These are phyloP conservation scores for Bombus confusus DNA, from an alignment of 1,140 invertebrate genomes.

Conservation along the genomic window DNA sequence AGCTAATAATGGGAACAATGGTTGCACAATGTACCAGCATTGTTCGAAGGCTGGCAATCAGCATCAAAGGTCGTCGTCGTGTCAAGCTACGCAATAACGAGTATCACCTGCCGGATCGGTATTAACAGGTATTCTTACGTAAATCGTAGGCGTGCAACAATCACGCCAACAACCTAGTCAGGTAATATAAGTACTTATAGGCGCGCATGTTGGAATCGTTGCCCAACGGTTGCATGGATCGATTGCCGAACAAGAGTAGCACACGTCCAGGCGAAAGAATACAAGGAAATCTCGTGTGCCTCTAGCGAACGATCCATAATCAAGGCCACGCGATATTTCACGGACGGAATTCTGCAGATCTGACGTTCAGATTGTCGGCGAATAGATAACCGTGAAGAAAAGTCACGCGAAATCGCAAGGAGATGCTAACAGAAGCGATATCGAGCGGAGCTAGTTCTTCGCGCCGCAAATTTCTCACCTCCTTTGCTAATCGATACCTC, in stretches of 20 bases:
- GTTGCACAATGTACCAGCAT: not conserved
- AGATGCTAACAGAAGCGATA: not conserved
- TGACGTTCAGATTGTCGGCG: conserved; percentile 68
- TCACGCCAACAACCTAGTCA: conserved; percentile 12
- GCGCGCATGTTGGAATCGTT: conserved; percentile 38
- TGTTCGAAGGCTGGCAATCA: not conserved
- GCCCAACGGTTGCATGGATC: conserved; percentile 39
- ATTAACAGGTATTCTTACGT: conserved; percentile 25
- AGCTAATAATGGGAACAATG: too few relatives aligned
- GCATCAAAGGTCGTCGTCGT: not conserved
- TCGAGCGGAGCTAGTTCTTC: conserved; percentile 17
- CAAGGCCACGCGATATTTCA: conserved; percentile 78
- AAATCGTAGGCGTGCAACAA: conserved; percentile 19
- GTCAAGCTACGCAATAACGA: not conserved
- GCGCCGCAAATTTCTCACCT: conserved; percentile 8
- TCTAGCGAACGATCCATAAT: conserved; percentile 73
- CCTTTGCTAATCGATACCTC: not conserved
- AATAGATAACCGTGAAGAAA: conserved; percentile 73
- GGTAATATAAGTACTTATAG: not conserved
- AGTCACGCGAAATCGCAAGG: conserved; percentile 73
- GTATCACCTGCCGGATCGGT: conserved; percentile 26
- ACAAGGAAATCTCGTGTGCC: conserved; percentile 37
- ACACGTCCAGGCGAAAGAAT: not conserved
- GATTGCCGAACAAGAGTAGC: not conserved
- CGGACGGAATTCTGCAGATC: conserved; percentile 71